These are phyloP conservation scores for Anticlea derivata DNA, from an alignment of 2,888 invertebrate species.

Conservation along the genomic window DNA sequence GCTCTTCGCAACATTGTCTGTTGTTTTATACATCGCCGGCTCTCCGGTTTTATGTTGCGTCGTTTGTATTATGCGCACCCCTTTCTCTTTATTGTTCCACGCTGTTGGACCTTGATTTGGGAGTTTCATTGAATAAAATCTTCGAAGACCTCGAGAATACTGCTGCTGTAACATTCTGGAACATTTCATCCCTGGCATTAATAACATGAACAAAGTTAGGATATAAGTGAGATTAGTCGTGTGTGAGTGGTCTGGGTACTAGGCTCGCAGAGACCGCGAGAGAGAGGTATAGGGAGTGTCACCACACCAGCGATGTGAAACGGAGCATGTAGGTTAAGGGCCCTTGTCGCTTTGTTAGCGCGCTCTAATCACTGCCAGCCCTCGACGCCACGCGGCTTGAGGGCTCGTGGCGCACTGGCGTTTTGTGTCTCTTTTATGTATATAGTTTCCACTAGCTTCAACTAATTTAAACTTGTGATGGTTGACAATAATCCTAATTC, in stretches of 20 bases:
- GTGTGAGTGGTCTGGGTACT: constrained; percentile 53
- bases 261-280: constrained; percentile 64
- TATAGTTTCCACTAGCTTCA: constrained; percentile 55
- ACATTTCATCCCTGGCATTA: neutral
- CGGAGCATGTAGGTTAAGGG: constrained; percentile 83
- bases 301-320: constrained; percentile 71
- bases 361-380: constrained; percentile 81
- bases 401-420: constrained; percentile 75
- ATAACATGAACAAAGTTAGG: constrained; percentile 25
- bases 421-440: constrained; percentile 72
- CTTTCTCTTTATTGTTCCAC: constrained; percentile 55
- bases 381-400: constrained; percentile 72
- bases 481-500: neutral
- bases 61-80: constrained; percentile 56
- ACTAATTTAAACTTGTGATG: constrained; percentile 33
- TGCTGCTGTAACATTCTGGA: constrained; percentile 11
- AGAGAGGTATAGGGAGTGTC: constrained; percentile 57
- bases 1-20: constrained; percentile 59
- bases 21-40: constrained; percentile 63
- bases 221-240: constrained; percentile 60
- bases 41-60: constrained; percentile 58
- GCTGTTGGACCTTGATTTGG: constrained; percentile 54
- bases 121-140: constrained; percentile 41
- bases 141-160: constrained; percentile 6
- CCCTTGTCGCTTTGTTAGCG: constrained; percentile 80